Evolutionary conservation across 2,113 vertebrate species (phyloP), one percentile per base, ranked within the genome.

Genomic region (Mus pahari): DNA sequence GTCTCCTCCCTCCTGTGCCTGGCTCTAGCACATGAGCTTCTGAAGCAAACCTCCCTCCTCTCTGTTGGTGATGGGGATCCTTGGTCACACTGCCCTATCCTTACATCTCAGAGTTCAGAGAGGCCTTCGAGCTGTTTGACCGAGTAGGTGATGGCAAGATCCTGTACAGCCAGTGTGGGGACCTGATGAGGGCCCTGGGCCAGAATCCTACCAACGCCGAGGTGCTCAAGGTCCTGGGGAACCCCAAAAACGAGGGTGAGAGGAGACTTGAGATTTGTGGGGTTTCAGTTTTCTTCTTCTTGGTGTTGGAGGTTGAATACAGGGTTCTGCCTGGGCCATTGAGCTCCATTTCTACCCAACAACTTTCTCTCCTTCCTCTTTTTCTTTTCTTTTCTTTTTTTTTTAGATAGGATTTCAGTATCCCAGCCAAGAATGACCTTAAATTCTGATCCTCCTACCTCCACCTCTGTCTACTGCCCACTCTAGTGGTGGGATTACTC

Each of bases 121-220:
- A 98, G 77, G 98, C 98, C 55, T 98, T 98, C 28, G 97, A 97
- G 75, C 94, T 98, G 86, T 98, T 98, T 94, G 98, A 98, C 92
- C 97, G 98, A 50, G 96, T 97, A 0, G 98, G 98, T 3, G 98
- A 98, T 55, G 97, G 98, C 86, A 98, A 98, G 97, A 98, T 98
- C 97, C 96, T 96, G 84, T 97, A 97, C 86, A 94, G 95, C 87
- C 98, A 98, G 81, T 98, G 98, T 83, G 98, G 98, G 70, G 98
- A 98, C 0, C 83, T 98, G 95, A 98, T 98, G 97, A 96, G 98
- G 53, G 98, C 98, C 48, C 93, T 98, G 81, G 98, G 98, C 75
- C 98, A 98, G 97, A 98, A 98, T 79, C 98, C 98, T 8, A 98
- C 98, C 60, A 98, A 98, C 86, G 97, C 98, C 1, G 98, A 98